phyloP scores from a whole-genome alignment of 2,113 vertebrate genomes.

The Urocynchramus pylzowi region DNA sequence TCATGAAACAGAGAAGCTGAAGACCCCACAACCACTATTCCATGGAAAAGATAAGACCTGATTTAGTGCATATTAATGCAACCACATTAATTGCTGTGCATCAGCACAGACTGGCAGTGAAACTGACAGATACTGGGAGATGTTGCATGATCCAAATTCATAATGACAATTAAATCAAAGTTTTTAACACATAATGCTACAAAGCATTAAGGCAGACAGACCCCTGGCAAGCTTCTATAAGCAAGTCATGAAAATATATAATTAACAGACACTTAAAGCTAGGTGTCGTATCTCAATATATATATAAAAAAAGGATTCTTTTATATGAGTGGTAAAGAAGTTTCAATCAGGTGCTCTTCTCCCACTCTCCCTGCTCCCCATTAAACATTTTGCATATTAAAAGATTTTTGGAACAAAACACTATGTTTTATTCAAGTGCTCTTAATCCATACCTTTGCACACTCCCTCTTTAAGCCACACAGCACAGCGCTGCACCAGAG shows the following conservation, averaged over 20 bases:
- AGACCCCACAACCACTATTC: background rate
- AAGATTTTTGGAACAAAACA: background rate
- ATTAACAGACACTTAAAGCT: background rate
- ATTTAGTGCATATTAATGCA: slow-evolving; percentile 7
- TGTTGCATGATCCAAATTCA: background rate
- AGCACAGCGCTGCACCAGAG: background rate
- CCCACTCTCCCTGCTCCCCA: background rate
- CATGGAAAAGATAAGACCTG: background rate
- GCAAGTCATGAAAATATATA: background rate
- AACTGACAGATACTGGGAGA: background rate
- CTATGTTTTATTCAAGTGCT: background rate
- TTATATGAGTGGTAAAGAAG: background rate
- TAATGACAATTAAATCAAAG: background rate
- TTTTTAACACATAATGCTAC: background rate
- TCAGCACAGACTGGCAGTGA: background rate
- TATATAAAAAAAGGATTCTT: background rate
- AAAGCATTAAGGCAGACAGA: background rate
- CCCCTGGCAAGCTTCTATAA: background rate
- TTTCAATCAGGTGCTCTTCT: background rate
- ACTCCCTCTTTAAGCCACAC: background rate
- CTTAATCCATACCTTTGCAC: background rate
- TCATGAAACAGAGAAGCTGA: background rate
- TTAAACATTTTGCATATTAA: background rate
- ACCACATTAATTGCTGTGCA: background rate
- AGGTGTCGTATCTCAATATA: background rate